Base-by-base conservation (phyloP, 2,888 invertebrate genomes). In the Iphiclides podalirius region DNA sequence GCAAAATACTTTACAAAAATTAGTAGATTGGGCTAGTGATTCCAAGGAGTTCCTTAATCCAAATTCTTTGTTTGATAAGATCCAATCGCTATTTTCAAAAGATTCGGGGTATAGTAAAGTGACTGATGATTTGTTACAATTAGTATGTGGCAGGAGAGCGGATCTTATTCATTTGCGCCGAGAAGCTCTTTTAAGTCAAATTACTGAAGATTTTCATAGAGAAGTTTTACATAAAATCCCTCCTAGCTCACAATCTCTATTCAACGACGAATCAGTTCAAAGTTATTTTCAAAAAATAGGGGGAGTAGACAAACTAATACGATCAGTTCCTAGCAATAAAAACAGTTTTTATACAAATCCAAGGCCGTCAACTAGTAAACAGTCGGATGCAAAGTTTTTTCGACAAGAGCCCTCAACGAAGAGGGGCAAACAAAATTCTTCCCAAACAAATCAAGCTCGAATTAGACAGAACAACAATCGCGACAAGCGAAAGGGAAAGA, bases 111-210 rank as follows among this genome's bases (percentile, higher is more conserved):
- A 51, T 40, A 49, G 28, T 14, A 43, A 14, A 37, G 33, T 52
- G 16, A 38, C 50, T 1, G 47, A 50, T 15, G 47, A 53, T 17
- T 31, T 53, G 14, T 46, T 49, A 17, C 47, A 52, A 52, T 45
- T 52, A 28, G 48, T 49, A 6, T 44, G n/a, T 38, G 51, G 23
- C 40, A 20, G 20, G 6, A 20, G 51, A 35, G 47, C 51, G 8
- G 50, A 53, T 44, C 44, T 31, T 6, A 44, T 47, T n/a, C 28
- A 43, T 34, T 17, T 33, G 8, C 49, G 49, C 14, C 15, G 46
- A 7, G 43, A 52, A 1, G 20, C 43, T n/a, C n/a, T n/a, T n/a
- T n/a, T n/a, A n/a, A 0, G 47, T 2, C 41, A 52, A 14, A 49
- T 52, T 15, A 37, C 42, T 3, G 54, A 49, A 11, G 43, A 54